These are phyloP conservation scores for Polymixis lichenea DNA, from an alignment of 2,888 invertebrate species.

Conservation along the genomic window DNA sequence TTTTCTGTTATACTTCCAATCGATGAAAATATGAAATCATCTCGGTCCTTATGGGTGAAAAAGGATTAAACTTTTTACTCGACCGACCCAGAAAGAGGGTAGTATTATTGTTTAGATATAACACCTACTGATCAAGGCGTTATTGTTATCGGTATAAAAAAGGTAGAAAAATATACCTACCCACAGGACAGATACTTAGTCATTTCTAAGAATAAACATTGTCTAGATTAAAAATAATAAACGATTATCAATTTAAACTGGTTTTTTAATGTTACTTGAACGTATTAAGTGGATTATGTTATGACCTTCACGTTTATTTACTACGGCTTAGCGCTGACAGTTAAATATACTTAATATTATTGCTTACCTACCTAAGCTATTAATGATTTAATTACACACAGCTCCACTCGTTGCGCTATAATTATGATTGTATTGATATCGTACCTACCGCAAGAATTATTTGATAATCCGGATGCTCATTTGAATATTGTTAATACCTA, in stretches of 20 bases:
- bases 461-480: constrained; percentile 8
- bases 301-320: constrained; percentile 52
- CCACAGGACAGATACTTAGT: constrained; percentile 32
- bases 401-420: constrained; percentile 12
- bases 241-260: constrained; percentile 56
- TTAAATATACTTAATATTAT: constrained; percentile 37
- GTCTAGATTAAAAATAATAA: constrained; percentile 55
- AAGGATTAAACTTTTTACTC: not conserved
- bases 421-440: constrained; percentile 29
- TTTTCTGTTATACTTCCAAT: not conserved
- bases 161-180: constrained; percentile 7
- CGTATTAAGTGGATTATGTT: constrained; percentile 24
- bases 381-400: constrained; percentile 35
- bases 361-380: constrained; percentile 4
- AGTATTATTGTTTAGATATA: constrained; percentile 2
- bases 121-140: not conserved
- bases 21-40: not conserved
- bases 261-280: constrained; percentile 55
- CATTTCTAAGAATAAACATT: constrained; percentile 59
- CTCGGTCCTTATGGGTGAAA: not conserved
- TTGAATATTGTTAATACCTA: not conserved
- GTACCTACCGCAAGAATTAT: constrained; percentile 1
- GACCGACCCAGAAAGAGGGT: too few species aligned
- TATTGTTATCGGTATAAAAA: constrained; percentile 9
- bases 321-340: constrained; percentile 26